A percentile compares a stretch with the other conserved stretches of the same genome.
These are phyloP conservation scores for Geotrupes spiniger DNA, from an alignment of 2,888 invertebrate species.

Conservation along the genomic window DNA sequence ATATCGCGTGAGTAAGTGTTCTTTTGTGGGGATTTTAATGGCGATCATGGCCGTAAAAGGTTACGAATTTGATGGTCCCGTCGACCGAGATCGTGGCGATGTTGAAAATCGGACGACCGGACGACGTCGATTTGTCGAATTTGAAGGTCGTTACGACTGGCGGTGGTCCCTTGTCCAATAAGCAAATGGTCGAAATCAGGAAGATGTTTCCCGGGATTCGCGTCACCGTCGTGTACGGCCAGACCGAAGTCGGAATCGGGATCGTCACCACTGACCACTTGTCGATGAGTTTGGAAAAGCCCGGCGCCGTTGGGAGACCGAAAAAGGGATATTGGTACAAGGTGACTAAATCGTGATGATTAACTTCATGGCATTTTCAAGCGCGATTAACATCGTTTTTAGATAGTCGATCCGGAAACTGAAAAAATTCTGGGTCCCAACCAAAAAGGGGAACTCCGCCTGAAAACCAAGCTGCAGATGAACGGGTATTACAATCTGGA, in stretches of 20 bases:
- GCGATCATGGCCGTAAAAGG: constrained; percentile 24
- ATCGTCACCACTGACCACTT: constrained; percentile 28
- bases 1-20: constrained; percentile 8
- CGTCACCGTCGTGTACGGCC: constrained; percentile 39
- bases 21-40: not conserved
- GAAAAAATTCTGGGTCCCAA: constrained; percentile 48
- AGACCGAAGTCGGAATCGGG: constrained; percentile 41
- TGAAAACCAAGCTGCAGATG: constrained; percentile 45
- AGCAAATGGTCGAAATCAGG: constrained; percentile 31
- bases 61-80: constrained; percentile 33
- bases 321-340: constrained; percentile 34
- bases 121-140: constrained; percentile 38
- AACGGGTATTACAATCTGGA: constrained; percentile 53
- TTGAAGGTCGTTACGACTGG: constrained; percentile 34
- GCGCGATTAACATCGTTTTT: constrained; percentile 29
- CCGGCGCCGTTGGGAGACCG: constrained; percentile 33
- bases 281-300: constrained; percentile 31
- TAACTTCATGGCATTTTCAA: not conserved
- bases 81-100: constrained; percentile 36
- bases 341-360: constrained; percentile 21
- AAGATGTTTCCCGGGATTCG: constrained; percentile 42
- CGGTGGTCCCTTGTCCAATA: constrained; percentile 36
- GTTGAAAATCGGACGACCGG: constrained; percentile 37
- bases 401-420: constrained; percentile 48
- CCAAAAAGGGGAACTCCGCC: constrained; percentile 54